Percentiles rank a stretch among this genome's conserved stretches.
These are phyloP conservation scores for Cacatua alba DNA, from an alignment of 2,113 vertebrate genomes.

Conservation along the genomic window DNA sequence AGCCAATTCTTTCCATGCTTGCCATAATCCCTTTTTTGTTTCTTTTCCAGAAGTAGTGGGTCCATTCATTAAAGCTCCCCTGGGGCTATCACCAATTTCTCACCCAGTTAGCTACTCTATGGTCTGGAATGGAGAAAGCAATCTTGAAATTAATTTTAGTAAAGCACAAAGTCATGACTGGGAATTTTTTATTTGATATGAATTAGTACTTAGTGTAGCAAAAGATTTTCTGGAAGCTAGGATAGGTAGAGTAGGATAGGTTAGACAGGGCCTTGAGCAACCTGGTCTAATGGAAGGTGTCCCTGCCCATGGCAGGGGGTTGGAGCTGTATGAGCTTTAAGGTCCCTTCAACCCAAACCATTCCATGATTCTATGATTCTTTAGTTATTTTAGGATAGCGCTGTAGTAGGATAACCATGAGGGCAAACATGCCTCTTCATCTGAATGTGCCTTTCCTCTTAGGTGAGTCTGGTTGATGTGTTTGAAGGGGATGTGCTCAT, in stretches of 20 bases:
- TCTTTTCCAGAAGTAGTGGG: neutral
- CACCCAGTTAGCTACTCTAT: neutral
- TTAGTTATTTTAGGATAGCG: neutral
- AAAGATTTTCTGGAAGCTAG: neutral
- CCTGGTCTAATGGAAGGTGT: neutral
- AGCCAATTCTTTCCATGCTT: neutral
- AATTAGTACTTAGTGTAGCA: neutral
- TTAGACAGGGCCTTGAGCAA: neutral
- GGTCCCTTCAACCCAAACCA: neutral
- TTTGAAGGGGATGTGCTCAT: neutral
- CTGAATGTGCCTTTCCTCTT: neutral
- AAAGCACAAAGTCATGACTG: neutral
- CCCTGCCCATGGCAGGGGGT: too few species aligned
- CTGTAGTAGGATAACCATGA: neutral
- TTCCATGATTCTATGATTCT: neutral
- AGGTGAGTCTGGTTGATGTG: neutral
- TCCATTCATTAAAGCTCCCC: neutral
- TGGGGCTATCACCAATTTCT: neutral
- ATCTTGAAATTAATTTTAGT: neutral
- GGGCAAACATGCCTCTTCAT: neutral
- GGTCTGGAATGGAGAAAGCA: neutral
- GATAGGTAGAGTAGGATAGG: neutral
- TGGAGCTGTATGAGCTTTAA: neutral
- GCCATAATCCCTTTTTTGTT: neutral
- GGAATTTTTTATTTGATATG: neutral